Base-by-base conservation (phyloP, 1,140 invertebrate genomes). In the Pemphigus obesinymphae region DNA sequence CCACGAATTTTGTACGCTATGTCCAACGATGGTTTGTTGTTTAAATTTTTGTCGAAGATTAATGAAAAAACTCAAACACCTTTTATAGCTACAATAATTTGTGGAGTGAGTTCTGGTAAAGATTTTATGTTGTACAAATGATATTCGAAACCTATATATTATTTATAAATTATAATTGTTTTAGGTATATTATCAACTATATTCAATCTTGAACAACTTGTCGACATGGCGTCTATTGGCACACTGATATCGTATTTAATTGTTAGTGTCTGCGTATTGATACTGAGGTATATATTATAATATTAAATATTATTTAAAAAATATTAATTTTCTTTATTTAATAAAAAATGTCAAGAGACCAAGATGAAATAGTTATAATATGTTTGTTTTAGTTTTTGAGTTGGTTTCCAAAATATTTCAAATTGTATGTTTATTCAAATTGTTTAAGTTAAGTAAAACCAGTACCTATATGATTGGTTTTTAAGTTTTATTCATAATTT, bases 191-290 rank as follows among this genome's bases (percentile, higher is more conserved):
- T 98, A 91, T 94, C 96, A 1, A 90, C 93, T 20, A 85, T 97
- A 43, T 97, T 98, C 86, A 91, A 97, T 86, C 86, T 98, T 45
- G 90, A 93, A 17, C 93, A 96, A 85, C 88, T 98, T 29, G 95
- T 98, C 15, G 94, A 96, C 84, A 96, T 98, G 92, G 95, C 98
- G 91, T 97, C 95, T 0, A 97, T 98, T 84, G 96, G 96, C 76
- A 98, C 96, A 0, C 87, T 98, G 0, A 88, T 97, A 66, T 96
- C 96, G 0, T 98, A 97, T 86, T 94, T 95, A 13, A 92, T 98
- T 66, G 96, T 98, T 0, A 93, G 95, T 13, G 89, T 94, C 48
- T 97, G 94, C 83, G 95, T 98, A 1, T 89, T 97, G 13, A 90
- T 97, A 83, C 88, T 98, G 2, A 91, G 93, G 90, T 94, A 90